These are phyloP conservation scores for Horisme vitalbata DNA, from an alignment of 2,888 invertebrate genomes.

Conservation along the genomic window DNA sequence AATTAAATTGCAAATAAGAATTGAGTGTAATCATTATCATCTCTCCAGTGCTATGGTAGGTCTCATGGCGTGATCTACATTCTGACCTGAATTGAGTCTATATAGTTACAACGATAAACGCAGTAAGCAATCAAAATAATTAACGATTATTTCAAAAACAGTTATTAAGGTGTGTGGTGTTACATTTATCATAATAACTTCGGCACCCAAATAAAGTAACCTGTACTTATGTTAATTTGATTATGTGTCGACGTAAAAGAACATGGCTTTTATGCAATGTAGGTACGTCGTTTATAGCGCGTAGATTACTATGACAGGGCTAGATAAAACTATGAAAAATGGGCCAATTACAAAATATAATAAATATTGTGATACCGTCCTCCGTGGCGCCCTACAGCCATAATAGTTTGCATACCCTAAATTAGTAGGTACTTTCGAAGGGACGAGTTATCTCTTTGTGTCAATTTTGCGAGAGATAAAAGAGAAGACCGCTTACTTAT, in stretches of 20 bases:
- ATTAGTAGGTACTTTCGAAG: slow-evolving; percentile 49
- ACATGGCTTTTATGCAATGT: slow-evolving; percentile 47
- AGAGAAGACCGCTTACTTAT: slow-evolving; percentile 10
- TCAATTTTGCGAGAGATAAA: slow-evolving; percentile 58
- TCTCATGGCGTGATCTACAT: too few relatives aligned
- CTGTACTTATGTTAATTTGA: slow-evolving; percentile 42
- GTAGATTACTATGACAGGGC: slow-evolving; percentile 52
- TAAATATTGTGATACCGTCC: slow-evolving; percentile 72
- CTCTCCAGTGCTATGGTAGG: too few relatives aligned
- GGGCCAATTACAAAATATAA: slow-evolving; percentile 78
- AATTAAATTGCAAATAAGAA: too few relatives aligned
- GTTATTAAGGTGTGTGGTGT: slow-evolving; percentile 4
- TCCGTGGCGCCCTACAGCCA: slow-evolving; percentile 60
- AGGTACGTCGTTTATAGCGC: slow-evolving; percentile 47
- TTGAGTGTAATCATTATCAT: too few relatives aligned
- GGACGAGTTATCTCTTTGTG: slow-evolving; percentile 66
- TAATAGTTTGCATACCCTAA: slow-evolving; percentile 72
- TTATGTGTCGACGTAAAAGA: slow-evolving; percentile 43
- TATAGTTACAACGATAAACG: not conserved
- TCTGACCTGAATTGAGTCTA: too few relatives aligned
- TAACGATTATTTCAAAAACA: slow-evolving; percentile 6
- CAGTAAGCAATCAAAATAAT: slow-evolving; percentile 8
- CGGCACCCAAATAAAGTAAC: slow-evolving; percentile 8
- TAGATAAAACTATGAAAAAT: slow-evolving; percentile 56
- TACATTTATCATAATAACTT: not conserved